phyloP scores from a whole-genome alignment of 2,113 vertebrate genomes.

The Steatornis caripensis region DNA sequence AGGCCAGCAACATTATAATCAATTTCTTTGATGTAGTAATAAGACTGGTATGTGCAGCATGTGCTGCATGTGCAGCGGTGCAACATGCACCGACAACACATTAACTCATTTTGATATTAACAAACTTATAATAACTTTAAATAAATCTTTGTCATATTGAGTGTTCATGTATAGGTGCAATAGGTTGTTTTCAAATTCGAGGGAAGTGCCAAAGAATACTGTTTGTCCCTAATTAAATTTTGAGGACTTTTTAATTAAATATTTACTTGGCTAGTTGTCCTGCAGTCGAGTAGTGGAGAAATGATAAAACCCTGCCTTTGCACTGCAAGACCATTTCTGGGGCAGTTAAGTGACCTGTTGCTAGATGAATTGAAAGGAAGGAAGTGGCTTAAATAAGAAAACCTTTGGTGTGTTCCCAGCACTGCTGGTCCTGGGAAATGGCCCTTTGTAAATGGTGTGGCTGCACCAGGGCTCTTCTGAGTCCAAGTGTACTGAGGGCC shows the following conservation, averaged over 20 bases:
- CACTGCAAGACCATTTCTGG: neutral
- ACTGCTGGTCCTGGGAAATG: neutral
- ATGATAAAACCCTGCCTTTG: conserved; percentile 9
- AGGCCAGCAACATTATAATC: neutral
- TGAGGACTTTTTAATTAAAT: conserved; percentile 64
- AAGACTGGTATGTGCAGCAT: neutral
- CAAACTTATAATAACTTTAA: neutral
- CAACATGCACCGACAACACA: neutral
- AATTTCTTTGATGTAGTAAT: neutral
- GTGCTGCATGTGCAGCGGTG: too few species aligned
- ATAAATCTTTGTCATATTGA: neutral
- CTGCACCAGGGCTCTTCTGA: neutral
- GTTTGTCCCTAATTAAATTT: conserved; percentile 73
- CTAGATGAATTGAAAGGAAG: neutral
- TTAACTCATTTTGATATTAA: neutral
- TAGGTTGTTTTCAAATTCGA: conserved; percentile 28
- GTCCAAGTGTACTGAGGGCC: too few species aligned
- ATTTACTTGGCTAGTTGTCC: conserved; percentile 67
- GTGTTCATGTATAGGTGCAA: neutral
- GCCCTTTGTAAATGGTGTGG: neutral
- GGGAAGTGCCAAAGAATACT: conserved; percentile 33
- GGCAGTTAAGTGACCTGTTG: conserved; percentile 1
- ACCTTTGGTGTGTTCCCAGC: neutral
- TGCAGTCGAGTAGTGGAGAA: conserved; percentile 29
- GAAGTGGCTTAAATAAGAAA: neutral